Evolutionary conservation across 2,888 invertebrate species (phyloP), one percentile per base, ranked within the genome.

Genomic region (Epiblema foenella): DNA sequence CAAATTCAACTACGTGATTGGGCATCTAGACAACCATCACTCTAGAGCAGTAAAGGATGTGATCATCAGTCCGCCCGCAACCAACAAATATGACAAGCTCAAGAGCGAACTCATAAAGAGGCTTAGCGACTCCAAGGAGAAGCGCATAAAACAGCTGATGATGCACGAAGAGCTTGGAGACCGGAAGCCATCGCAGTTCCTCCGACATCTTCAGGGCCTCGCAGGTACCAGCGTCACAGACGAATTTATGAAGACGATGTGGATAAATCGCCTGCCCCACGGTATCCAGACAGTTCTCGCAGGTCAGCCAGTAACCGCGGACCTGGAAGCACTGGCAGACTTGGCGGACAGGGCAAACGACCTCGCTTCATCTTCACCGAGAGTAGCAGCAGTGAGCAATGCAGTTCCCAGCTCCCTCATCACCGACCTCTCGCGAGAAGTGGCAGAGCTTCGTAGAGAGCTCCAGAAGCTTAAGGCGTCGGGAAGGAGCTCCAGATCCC

Each of bases 161-260:
- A 71, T 68, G 58, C 74, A 76, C 18, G 75, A 77, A 42, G 76
- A 77, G 56, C 49, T 77, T 0, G 78, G 75, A 5, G 77, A 78
- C 51, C 62, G 77, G 18, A 75, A 74, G 17, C 76, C 76, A 0
- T 77, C 77, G 0, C 76, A 76, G 24, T 77, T 77, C 56, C 66
- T 76, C 0, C 52, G 77, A 1, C 24, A 24, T 4, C 24, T 24
- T 4, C 24, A 24, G 4, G 24, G 24, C 24, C 24, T 24, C 24
- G 24, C 24, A 24, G 76, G 76, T 2, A 46, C 68, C 0, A 42
- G 0, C 1, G 66, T 75, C 1, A 68, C 74, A 0, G 72, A 75
- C 1, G 74, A 74, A 0, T 75, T 78, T 17, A 66, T 62, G 10
- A 58, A 58, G 17, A 56, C 60, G 0, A 68, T 73, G 4, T 73